A percentile compares a stretch with the other conserved stretches of the same genome.
These are phyloP conservation scores for Spatulosminthurus flaviceps DNA, from an alignment of 2,888 invertebrate species.

Conservation along the genomic window DNA sequence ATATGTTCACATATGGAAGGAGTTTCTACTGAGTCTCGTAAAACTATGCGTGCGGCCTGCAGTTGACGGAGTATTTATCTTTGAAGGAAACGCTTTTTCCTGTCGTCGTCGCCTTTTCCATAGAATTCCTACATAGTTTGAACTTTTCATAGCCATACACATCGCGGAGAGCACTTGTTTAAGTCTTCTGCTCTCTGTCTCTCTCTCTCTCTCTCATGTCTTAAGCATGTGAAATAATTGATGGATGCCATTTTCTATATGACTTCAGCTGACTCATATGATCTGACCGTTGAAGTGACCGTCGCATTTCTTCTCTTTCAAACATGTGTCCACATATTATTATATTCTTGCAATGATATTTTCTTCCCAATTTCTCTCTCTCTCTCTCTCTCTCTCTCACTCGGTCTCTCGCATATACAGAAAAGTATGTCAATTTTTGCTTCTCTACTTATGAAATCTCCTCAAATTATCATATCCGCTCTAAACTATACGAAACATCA, in stretches of 20 bases:
- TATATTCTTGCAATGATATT: slow-evolving; percentile 11
- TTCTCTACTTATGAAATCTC: background rate
- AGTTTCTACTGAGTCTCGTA: background rate
- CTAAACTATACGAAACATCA: background rate
- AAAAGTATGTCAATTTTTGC: slow-evolving; percentile 18
- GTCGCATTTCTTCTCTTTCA: background rate
- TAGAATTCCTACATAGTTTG: slow-evolving; percentile 25
- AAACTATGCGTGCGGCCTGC: slow-evolving; percentile 12
- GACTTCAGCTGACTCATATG: background rate
- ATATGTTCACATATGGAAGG: background rate
- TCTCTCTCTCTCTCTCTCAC: too few relatives aligned
- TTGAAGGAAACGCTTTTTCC: slow-evolving; percentile 47
- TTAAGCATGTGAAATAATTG: too few relatives aligned
- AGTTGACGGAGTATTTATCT: slow-evolving; percentile 23
- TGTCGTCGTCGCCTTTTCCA: slow-evolving; percentile 40
- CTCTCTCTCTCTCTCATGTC: too few relatives aligned
- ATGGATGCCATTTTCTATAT: background rate
- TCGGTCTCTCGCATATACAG: too few relatives aligned
- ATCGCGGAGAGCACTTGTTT: background rate
- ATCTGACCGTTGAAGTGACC: slow-evolving; percentile 12
- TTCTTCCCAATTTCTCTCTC: slow-evolving; percentile 15
- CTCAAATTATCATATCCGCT: slow-evolving; percentile 18
- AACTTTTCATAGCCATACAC: slow-evolving; percentile 24
- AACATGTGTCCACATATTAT: slow-evolving; percentile 30
- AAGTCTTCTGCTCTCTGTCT: too few relatives aligned